Percentiles rank a stretch among this genome's conserved stretches.
Evolutionary conservation across 92 coral and sea anemone species (phyloP).

Genomic region (Metridium senile): DNA sequence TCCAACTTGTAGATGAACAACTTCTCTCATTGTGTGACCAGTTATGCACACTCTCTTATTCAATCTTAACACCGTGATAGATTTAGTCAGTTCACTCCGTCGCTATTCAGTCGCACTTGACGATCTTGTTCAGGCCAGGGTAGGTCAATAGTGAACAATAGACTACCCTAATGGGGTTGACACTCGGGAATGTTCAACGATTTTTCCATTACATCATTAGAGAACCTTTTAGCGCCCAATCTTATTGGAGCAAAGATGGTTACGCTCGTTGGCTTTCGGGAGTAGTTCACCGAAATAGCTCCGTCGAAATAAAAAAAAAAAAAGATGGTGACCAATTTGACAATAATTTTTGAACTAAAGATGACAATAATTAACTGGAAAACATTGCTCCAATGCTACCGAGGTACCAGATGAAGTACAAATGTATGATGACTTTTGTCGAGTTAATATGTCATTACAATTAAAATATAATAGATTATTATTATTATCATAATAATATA

Average conservation of each 20-base stretch:
- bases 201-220: slow-evolving; percentile 7
- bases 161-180: slow-evolving; percentile 1
- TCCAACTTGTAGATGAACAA: slow-evolving; percentile 87
- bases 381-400: too few relatives aligned
- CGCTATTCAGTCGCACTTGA: background rate
- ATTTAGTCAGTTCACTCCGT: background rate
- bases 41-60: background rate
- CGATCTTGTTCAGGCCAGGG: background rate
- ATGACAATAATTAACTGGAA: too few relatives aligned
- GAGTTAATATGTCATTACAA: too few relatives aligned
- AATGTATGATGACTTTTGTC: too few relatives aligned
- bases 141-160: slow-evolving; percentile 4
- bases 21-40: slow-evolving; percentile 64
- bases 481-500: too few relatives aligned
- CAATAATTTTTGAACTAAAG: too few relatives aligned
- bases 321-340: too few relatives aligned
- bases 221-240: background rate
- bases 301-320: background rate
- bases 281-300: background rate
- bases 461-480: too few relatives aligned
- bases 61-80: background rate
- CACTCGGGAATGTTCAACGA: background rate
- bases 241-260: background rate
- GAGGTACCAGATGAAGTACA: too few relatives aligned
- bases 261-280: background rate